Percentiles rank a stretch among this genome's conserved stretches.
Conservation (phyloP, 1,140 invertebrate species). For the Bicyclus anynana region DNA sequence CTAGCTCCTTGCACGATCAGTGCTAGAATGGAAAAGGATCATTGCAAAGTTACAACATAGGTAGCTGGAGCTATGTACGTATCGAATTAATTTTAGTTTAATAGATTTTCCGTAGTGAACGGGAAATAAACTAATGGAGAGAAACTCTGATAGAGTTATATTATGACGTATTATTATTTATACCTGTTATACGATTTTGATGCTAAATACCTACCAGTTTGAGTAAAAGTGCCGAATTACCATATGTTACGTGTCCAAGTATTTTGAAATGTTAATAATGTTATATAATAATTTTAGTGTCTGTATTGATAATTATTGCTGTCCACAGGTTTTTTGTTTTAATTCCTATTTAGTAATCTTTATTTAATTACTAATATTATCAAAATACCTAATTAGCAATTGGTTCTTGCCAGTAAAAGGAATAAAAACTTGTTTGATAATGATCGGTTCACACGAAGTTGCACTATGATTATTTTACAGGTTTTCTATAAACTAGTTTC, state of each 20-base stretch:
- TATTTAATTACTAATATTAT: no score
- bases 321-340: neutral
- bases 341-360: neutral
- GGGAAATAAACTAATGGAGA: conserved; percentile 21
- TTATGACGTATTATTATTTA: conserved; percentile 25
- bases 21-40: conserved; percentile 18
- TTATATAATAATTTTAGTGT: neutral
- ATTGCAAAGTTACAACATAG: conserved; percentile 7
- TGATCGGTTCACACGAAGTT: neutral
- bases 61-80: conserved; percentile 4
- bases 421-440: neutral
- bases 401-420: neutral
- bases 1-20: neutral
- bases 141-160: conserved; percentile 23
- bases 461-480: neutral
- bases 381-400: neutral
- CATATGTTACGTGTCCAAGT: conserved; percentile 12
- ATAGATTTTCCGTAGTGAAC: neutral
- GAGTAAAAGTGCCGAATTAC: conserved; percentile 33
- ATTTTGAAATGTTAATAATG: conserved; percentile 4
- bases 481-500: neutral
- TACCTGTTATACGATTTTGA: conserved; percentile 30
- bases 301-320: neutral
- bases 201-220: conserved; percentile 17
- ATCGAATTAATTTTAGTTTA: conserved; percentile 13